These are phyloP conservation scores for Drosophila biarmipes DNA, from an alignment of 1,140 invertebrate genomes.

Conservation along the genomic window DNA sequence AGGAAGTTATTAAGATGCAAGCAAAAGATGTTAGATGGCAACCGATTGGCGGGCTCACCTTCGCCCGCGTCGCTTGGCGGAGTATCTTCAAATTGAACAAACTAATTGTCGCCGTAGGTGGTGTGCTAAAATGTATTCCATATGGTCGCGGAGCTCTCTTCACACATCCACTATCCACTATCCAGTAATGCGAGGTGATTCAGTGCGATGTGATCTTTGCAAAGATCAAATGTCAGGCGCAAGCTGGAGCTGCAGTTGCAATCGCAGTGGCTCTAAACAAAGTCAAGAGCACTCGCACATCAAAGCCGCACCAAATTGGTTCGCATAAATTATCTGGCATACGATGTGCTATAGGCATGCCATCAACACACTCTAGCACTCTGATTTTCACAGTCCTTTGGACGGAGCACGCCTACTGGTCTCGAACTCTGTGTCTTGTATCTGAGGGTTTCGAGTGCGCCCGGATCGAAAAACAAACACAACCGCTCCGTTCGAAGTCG, in stretches of 20 bases:
- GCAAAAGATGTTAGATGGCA: conserved; percentile 13
- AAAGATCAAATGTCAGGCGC: conserved; percentile 76
- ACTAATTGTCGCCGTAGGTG: conserved; percentile 54
- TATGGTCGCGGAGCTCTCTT: conserved; percentile 47
- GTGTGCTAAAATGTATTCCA: conserved; percentile 56
- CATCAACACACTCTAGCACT: conserved; percentile 49
- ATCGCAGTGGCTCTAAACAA: conserved; percentile 47
- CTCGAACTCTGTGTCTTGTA: conserved; percentile 9
- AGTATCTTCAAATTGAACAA: conserved; percentile 40
- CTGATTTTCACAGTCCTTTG: conserved; percentile 47
- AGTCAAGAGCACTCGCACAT: conserved; percentile 66
- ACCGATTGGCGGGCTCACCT: conserved; percentile 45
- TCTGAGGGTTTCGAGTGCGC: conserved; percentile 1
- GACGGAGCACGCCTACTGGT: conserved; percentile 31
- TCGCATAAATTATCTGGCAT: conserved; percentile 47
- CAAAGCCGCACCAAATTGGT: conserved; percentile 63
- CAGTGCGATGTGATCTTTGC: conserved; percentile 51
- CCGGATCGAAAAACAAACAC: conserved; percentile 36
- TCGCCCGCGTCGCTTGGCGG: conserved; percentile 22
- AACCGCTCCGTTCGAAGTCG: conserved; percentile 63
- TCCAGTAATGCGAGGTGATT: conserved; percentile 29
- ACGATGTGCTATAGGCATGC: conserved; percentile 34
- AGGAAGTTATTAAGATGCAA: conserved; percentile 73
- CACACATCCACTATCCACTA: conserved; percentile 44
- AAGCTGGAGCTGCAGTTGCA: conserved; percentile 26